Evolutionary conservation across 2,113 vertebrate genomes (phyloP).

Genomic region (Melanotaenia duboulayi): DNA sequence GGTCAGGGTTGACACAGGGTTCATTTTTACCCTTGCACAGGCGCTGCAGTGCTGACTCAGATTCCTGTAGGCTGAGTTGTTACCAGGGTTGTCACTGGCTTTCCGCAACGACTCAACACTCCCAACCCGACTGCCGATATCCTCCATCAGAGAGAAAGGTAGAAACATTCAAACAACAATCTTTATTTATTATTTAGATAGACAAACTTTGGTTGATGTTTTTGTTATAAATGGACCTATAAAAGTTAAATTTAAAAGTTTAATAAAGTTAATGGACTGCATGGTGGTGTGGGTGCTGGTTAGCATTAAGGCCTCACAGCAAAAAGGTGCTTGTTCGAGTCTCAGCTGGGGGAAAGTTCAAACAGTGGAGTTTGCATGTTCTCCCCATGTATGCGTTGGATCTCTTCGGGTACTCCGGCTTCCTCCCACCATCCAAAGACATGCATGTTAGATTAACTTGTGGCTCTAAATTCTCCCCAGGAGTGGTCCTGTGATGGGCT

Average conservation of each 20-base stretch:
- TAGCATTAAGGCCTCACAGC: background rate
- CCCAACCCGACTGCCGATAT: slow-evolving; percentile 66
- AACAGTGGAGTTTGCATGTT: no score
- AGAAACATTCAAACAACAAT: slow-evolving; percentile 36
- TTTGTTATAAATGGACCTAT: background rate
- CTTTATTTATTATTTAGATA: slow-evolving; percentile 8
- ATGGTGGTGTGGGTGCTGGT: slow-evolving; percentile 26
- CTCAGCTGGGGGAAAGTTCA: no score
- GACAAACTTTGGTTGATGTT: background rate
- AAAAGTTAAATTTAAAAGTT: background rate
- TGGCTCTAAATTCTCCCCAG: no score
- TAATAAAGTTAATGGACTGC: no score
- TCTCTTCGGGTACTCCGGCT: no score
- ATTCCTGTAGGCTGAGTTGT: slow-evolving; percentile 75
- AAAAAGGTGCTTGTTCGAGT: no score
- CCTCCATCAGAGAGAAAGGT: slow-evolving; percentile 66
- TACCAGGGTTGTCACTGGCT: slow-evolving; percentile 67
- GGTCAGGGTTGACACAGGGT: slow-evolving; percentile 61
- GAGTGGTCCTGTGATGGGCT: no score
- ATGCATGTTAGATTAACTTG: no score
- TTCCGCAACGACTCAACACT: slow-evolving; percentile 80
- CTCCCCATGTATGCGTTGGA: no score
- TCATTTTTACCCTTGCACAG: slow-evolving; percentile 82
- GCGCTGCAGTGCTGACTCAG: slow-evolving; percentile 81
- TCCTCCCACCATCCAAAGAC: no score